Evolutionary conservation across 2,888 invertebrate species (phyloP), one percentile per base, ranked within the genome.

Genomic region (Stenotaenia linearis): DNA sequence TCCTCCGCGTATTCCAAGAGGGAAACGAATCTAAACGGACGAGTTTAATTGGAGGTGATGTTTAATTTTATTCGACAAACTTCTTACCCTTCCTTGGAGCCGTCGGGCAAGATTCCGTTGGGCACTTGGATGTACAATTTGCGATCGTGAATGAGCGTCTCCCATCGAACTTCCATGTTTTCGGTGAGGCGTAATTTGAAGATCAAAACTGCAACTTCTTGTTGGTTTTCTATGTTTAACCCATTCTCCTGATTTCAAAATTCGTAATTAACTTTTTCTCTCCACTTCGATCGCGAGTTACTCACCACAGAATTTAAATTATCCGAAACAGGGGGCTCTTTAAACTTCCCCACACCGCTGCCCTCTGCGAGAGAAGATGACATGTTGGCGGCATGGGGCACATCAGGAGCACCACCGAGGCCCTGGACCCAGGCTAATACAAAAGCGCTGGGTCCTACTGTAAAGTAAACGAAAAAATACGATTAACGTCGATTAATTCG

Each of bases 321-420:
- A 86, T 85, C 84, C 88, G 86, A 85, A 88, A 90, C 90, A 90
- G 90, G 90, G 90, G 90, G 90, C 90, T 89, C 89, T 89, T 89
- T 89, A 86, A 87, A 88, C 88, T 89, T 90, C 90, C 90, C 90
- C 90, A 90, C 90, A 88, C 90, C 90, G 90, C 89, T 90, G 90
- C 90, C 90, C 90, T 90, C 90, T 90, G 90, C 89, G 89, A 88
- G 89, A 87, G 85, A 84, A 85, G 86, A 86, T 83, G 84, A 84
- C 84, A 90, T 90, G 86, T 90, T 89, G 90, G 91, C 91, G 90
- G 91, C 91, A 90, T 92, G 94, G 93, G 96, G 96, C 91, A 92
- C 97, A 97, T 97, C 97, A 98, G 97, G 97, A 97, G 94, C 96
- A 97, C 95, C 94, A 97, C 97, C 94, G 97, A 96, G 97, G 97